Conservation (phyloP, 2,888 invertebrate genomes). For the Lasius fuliginosus region DNA sequence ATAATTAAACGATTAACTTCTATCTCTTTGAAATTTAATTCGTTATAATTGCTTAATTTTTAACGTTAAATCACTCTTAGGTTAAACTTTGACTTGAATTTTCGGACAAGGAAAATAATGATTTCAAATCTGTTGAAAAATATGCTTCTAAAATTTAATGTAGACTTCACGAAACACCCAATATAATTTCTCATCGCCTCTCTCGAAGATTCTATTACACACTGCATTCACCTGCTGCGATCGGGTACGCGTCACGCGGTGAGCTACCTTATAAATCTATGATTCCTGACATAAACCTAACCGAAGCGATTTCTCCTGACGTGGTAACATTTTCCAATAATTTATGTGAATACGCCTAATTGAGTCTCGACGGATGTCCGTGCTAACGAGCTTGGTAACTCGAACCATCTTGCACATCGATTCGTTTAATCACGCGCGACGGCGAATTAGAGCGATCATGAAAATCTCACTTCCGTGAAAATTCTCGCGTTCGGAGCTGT, state of each 20-base stretch:
- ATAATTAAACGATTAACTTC: conserved; percentile 7
- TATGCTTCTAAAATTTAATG: background rate
- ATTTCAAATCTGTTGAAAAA: background rate
- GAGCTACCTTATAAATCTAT: conserved; percentile 50
- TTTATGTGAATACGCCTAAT: conserved; percentile 54
- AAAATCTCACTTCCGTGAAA: conserved; percentile 13
- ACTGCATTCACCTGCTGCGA: conserved; percentile 40
- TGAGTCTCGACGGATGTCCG: conserved; percentile 51
- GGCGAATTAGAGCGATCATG: conserved; percentile 12
- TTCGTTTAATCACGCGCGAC: conserved; percentile 54
- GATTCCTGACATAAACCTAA: conserved; percentile 46
- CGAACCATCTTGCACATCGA: conserved; percentile 27
- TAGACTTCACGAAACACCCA: conserved; percentile 22
- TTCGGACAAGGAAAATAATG: background rate
- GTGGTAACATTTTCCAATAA: conserved; percentile 57
- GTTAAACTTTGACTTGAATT: background rate
- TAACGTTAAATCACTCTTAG: background rate
- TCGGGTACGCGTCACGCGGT: conserved; percentile 30
- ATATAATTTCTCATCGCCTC: conserved; percentile 23
- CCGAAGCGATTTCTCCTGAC: conserved; percentile 62
- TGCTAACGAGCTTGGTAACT: conserved; percentile 55
- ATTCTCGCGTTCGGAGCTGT: conserved; percentile 15
- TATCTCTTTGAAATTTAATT: background rate
- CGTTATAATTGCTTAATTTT: background rate
- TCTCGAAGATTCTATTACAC: conserved; percentile 44